A percentile compares a stretch with the other conserved stretches of the same genome.
These are phyloP conservation scores for Halocynthia aurantium DNA, from an alignment of 23 tunicate species.

Conservation along the genomic window DNA sequence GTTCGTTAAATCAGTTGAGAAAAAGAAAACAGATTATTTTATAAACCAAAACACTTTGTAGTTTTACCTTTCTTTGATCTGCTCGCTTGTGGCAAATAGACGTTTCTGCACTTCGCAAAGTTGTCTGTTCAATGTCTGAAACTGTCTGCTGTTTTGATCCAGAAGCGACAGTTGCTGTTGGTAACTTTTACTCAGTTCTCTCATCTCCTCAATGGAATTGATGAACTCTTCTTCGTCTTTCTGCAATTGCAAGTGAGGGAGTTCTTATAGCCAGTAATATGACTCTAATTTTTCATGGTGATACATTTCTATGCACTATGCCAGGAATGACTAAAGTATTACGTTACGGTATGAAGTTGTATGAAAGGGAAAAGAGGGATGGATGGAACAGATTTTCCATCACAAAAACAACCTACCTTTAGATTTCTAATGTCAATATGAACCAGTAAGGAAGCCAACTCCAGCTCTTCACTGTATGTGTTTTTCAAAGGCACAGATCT, in stretches of 20 bases:
- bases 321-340: no score
- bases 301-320: no score
- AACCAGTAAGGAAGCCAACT: slow-evolving; percentile 17
- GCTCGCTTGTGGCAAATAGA: slow-evolving; percentile 54
- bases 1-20: no score
- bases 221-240: slow-evolving; percentile 21
- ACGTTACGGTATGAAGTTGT: no score
- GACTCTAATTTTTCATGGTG: neutral
- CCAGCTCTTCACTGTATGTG: slow-evolving; percentile 15
- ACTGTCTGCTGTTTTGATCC: slow-evolving; percentile 6
- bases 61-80: slow-evolving; percentile 46
- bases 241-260: neutral
- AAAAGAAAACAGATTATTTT: no score
- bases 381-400: no score
- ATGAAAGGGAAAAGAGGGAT: neutral
- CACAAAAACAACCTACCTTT: neutral
- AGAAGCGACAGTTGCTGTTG: neutral
- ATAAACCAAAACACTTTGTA: no score
- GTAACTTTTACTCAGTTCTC: neutral
- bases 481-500: slow-evolving; percentile 31
- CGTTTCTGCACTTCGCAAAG: slow-evolving; percentile 53
- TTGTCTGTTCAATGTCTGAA: slow-evolving; percentile 6
- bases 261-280: neutral
- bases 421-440: slow-evolving; percentile 18
- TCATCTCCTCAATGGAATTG: slow-evolving; percentile 5